Conservation (phyloP, 1,140 invertebrate genomes). For the Pygmarrhopalites habei region DNA sequence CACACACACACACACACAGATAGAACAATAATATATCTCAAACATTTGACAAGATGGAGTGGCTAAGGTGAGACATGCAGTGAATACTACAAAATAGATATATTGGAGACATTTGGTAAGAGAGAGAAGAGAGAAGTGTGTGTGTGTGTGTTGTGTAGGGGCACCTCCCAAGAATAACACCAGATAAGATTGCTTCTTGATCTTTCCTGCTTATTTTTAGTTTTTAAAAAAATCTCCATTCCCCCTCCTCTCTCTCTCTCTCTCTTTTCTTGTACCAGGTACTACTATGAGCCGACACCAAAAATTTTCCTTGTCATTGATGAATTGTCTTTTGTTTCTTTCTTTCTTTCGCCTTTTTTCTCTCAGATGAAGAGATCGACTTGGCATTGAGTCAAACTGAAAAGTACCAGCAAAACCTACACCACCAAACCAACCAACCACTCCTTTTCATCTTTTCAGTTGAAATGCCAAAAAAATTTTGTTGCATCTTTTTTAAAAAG, state of each 20-base stretch:
- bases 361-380: slow-evolving; percentile 7
- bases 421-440: background rate
- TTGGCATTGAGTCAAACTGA: slow-evolving; percentile 30
- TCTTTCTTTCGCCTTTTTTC: slow-evolving; percentile 10
- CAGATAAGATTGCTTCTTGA: slow-evolving; percentile 8
- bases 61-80: too few species aligned
- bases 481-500: background rate
- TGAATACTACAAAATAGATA: too few species aligned
- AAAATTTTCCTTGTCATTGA: slow-evolving; percentile 35
- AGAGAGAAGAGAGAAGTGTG: background rate
- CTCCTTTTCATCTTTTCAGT: slow-evolving; percentile 15
- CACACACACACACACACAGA: too few species aligned
- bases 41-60: too few species aligned
- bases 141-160: slow-evolving; percentile 2
- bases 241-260: background rate
- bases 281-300: slow-evolving; percentile 9
- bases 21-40: too few species aligned
- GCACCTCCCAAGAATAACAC: slow-evolving; percentile 15
- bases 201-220: slow-evolving; percentile 23
- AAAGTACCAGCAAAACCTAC: slow-evolving; percentile 14
- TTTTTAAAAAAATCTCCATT: slow-evolving; percentile 25
- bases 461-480: slow-evolving; percentile 16
- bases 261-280: background rate
- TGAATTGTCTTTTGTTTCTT: slow-evolving; percentile 36
- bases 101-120: too few species aligned